Conservation (phyloP, 2,888 invertebrate genomes). For the Drosophila setosimentum region DNA sequence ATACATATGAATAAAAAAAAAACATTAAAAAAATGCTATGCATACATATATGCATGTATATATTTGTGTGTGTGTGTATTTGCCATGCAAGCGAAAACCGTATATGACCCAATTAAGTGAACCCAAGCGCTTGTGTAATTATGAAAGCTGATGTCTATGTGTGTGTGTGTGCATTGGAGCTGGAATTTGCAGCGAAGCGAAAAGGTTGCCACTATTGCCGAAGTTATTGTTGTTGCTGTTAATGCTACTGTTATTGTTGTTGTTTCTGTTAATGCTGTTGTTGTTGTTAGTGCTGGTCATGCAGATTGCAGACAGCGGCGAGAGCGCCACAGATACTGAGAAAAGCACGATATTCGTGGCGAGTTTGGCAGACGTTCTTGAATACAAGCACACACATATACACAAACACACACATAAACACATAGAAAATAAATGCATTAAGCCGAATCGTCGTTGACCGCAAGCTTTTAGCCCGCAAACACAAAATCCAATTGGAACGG, state of each 20-base stretch:
- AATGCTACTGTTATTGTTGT: slow-evolving; percentile 22
- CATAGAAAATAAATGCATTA: slow-evolving; percentile 47
- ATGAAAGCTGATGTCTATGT: slow-evolving; percentile 63
- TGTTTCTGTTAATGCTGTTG: slow-evolving; percentile 37
- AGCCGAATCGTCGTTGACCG: slow-evolving; percentile 69
- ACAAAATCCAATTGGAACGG: slow-evolving; percentile 65
- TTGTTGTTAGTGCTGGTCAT: slow-evolving; percentile 56
- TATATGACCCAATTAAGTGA: slow-evolving; percentile 83
- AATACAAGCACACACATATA: slow-evolving; percentile 32
- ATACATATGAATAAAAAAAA: slow-evolving; percentile 45
- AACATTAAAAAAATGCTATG: slow-evolving; percentile 10
- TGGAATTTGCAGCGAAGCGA: slow-evolving; percentile 80
- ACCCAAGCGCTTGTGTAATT: slow-evolving; percentile 76
- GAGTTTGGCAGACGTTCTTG: slow-evolving; percentile 31
- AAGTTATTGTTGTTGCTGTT: slow-evolving; percentile 47
- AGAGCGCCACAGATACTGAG: slow-evolving; percentile 28
- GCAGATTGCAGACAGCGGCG: slow-evolving; percentile 69
- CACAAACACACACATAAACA: slow-evolving; percentile 11
- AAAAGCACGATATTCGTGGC: slow-evolving; percentile 35
- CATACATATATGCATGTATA: slow-evolving; percentile 22
- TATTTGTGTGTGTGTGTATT: slow-evolving; percentile 38
- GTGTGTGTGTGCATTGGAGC: slow-evolving; percentile 72
- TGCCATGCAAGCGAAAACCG: slow-evolving; percentile 70
- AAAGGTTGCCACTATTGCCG: slow-evolving; percentile 77
- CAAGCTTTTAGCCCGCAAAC: slow-evolving; percentile 38